Conservation (phyloP, 2,888 invertebrate genomes). For the Norana najaformis region DNA sequence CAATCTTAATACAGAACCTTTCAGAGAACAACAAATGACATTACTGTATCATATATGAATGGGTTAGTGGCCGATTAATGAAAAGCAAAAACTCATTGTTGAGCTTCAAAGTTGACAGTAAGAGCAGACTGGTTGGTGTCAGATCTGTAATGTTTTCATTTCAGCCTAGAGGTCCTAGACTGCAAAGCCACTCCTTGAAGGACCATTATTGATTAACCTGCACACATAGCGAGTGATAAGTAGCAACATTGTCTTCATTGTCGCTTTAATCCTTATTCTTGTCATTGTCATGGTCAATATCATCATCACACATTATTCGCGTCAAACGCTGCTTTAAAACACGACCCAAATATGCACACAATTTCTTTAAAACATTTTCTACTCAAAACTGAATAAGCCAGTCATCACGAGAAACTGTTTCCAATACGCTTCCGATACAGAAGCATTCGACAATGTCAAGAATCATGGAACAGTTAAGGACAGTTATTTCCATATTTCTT, state of each 20-base stretch:
- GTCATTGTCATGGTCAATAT: too few species aligned
- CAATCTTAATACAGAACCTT: background rate
- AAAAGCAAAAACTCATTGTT: too few species aligned
- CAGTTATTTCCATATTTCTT: background rate
- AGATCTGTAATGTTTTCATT: background rate
- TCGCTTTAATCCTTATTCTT: too few species aligned
- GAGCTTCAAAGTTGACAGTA: too few species aligned
- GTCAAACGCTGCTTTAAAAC: background rate
- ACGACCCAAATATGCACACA: background rate
- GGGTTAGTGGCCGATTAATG: too few species aligned
- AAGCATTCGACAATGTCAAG: background rate
- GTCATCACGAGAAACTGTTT: background rate
- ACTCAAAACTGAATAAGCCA: background rate
- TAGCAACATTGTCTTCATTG: background rate
- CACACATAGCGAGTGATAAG: background rate
- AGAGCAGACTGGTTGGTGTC: background rate
- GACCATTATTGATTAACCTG: too few species aligned
- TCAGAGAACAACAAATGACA: background rate
- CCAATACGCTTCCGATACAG: background rate
- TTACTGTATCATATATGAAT: background rate
- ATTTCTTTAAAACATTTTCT: background rate
- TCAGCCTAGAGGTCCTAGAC: too few species aligned
- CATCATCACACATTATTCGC: background rate
- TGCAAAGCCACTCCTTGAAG: too few species aligned
- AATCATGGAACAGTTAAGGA: background rate